These are phyloP conservation scores for Girardia tigrina DNA, from an alignment of 2,888 invertebrate species.

Conservation along the genomic window DNA sequence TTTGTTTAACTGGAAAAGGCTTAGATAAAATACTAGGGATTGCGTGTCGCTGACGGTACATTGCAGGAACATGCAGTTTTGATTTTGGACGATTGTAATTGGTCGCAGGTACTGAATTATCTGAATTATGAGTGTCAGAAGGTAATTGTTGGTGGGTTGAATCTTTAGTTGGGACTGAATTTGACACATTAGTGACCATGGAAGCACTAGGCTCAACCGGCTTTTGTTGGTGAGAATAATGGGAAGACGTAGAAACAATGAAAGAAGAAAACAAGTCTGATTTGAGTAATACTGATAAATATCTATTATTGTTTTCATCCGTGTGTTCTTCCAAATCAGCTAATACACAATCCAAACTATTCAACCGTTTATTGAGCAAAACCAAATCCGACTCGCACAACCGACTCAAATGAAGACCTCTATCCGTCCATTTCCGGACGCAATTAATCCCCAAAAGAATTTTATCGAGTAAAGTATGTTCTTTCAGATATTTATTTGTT, in stretches of 20 bases:
- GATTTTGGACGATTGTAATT: not conserved
- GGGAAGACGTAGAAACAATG: not conserved
- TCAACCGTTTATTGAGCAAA: not conserved
- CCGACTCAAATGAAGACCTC: not conserved
- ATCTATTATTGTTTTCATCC: conserved; percentile 11
- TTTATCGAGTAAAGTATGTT: not conserved
- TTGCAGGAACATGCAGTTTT: not conserved
- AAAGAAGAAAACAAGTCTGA: not conserved
- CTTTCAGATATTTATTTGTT: not conserved
- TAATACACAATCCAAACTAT: not conserved
- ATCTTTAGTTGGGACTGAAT: not conserved
- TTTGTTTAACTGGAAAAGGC: not conserved
- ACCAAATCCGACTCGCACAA: not conserved
- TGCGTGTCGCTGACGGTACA: not conserved
- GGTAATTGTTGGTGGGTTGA: too few relatives aligned
- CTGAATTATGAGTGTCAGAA: too few relatives aligned
- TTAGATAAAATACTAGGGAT: not conserved
- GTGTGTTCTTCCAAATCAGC: not conserved
- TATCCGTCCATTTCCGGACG: not conserved
- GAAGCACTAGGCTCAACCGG: too few relatives aligned
- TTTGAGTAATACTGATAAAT: not conserved
- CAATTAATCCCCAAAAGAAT: not conserved
- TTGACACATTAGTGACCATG: not conserved
- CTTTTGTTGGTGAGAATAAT: not conserved
- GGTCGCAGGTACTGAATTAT: too few relatives aligned